Evolutionary conservation across 2,888 invertebrate species (phyloP), one percentile per base, ranked within the genome.

Genomic region (Argyresthia albistria): DNA sequence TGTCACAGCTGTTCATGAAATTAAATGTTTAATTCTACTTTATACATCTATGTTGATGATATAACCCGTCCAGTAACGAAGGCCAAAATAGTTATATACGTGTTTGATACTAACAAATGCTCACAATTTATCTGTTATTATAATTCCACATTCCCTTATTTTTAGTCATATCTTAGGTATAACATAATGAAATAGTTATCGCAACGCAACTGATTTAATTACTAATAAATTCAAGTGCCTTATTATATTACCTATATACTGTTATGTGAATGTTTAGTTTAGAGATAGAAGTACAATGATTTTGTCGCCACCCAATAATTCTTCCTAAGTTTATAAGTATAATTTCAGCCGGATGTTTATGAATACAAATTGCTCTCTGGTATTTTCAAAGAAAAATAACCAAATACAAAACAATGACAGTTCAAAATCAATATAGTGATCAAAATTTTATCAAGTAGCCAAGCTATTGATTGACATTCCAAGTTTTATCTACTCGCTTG

Each of bases 71-170:
- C 51, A 35, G 51, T 45, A 14, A 45, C 51, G 14, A 42, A 35
- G 45, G 43, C 45, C 51, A 45, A 51, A 48, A 35, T 48, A 48
- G 48, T 48, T 36, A 15, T 48, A 46, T 47, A 48, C 15, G 48
- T 37, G 48, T 48, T 48, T 48, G 36, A 48, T 25, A 47, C 47
- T 47, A 48, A 48, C 36, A 58, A 63, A 63, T 63, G 65, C 66
- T 66, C 67, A 66, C 60, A 57, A 54, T 54, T 53, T 51, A 59
- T 59, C 57, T 59, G 55, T 59, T 25, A 25, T 58, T 62, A 61
- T 55, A 59, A 60, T 61, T 56, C 58, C 57, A 63, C 65, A 63
- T 67, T 65, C 63, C 50, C 60, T 59, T 47, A 43, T 52, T 37
- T 57, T 56, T 60, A 62, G 58, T 57, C 52, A 52, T 46, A 25